phyloP scores from a whole-genome alignment of 53 echinoderm and acorn worm species.

The Hippasteria phrygiana region DNA sequence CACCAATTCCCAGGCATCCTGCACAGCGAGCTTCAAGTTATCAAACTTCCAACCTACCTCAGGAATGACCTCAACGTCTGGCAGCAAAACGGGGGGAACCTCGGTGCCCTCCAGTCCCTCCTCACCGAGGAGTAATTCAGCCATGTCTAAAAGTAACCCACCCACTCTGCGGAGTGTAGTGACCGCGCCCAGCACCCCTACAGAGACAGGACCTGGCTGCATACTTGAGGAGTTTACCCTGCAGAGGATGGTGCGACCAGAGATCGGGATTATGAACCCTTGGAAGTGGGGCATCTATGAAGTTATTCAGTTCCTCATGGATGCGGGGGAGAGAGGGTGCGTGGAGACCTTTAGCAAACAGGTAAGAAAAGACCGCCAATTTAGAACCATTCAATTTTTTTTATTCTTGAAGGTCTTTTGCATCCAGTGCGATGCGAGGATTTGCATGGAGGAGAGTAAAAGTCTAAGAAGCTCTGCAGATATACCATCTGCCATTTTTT shows the following conservation, averaged over 20 bases:
- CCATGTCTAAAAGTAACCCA: constrained; percentile 42
- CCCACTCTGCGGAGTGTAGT: constrained; percentile 13
- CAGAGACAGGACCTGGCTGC: constrained; percentile 49
- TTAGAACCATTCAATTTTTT: too few relatives aligned
- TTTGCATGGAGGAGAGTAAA: too few relatives aligned
- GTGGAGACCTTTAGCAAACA: constrained; percentile 96
- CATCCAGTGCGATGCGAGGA: too few relatives aligned
- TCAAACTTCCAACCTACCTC: constrained; percentile 29
- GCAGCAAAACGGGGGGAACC: neutral
- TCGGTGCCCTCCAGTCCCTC: constrained; percentile 35
- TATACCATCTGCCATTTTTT: too few relatives aligned
- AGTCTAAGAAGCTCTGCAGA: too few relatives aligned
- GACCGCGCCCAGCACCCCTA: constrained; percentile 39
- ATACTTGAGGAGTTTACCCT: constrained; percentile 47
- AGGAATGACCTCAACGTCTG: neutral
- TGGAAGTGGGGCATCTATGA: constrained; percentile 90
- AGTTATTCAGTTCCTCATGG: constrained; percentile 92
- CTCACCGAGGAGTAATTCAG: constrained; percentile 36
- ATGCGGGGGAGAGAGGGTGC: constrained; percentile 91
- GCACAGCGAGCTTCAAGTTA: constrained; percentile 38
- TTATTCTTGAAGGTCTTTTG: too few relatives aligned
- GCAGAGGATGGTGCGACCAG: constrained; percentile 42
- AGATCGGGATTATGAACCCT: constrained; percentile 77
- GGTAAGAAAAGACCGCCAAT: too few relatives aligned
- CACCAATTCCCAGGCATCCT: constrained; percentile 51